phyloP scores from a whole-genome alignment of 2,888 invertebrate species.

The Drosophila putrida region DNA sequence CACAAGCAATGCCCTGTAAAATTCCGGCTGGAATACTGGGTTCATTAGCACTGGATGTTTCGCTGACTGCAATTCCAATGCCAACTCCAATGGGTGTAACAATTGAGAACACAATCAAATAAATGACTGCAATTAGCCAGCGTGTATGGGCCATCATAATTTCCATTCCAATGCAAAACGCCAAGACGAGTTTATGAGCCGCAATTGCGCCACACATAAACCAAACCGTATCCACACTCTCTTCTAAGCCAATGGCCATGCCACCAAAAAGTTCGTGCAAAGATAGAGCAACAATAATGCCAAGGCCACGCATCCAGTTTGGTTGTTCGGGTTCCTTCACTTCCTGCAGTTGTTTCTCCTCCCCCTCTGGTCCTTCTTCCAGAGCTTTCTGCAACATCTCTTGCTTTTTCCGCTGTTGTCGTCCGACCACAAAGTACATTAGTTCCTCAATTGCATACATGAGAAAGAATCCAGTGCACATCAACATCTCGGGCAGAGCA shows the following conservation, averaged over 20 bases:
- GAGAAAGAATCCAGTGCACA: conserved; percentile 91
- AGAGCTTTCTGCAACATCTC: conserved; percentile 3
- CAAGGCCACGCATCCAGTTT: conserved; percentile 88
- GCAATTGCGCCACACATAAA: conserved; percentile 94
- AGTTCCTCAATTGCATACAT: conserved; percentile 93
- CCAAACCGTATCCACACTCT: conserved; percentile 88
- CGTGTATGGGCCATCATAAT: conserved; percentile 90
- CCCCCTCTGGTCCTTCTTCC: not conserved
- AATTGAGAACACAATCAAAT: conserved; percentile 91
- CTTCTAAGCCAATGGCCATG: conserved; percentile 92
- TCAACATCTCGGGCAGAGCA: conserved; percentile 90
- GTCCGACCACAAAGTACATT: conserved; percentile 90
- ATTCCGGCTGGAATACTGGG: conserved; percentile 88
- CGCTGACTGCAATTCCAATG: conserved; percentile 90
- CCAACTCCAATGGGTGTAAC: conserved; percentile 90
- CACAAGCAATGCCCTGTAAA: conserved; percentile 91
- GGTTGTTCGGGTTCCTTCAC: conserved; percentile 62
- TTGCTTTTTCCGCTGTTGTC: conserved; percentile 83
- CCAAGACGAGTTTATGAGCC: conserved; percentile 94
- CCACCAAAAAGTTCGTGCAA: conserved; percentile 95
- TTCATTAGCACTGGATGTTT: conserved; percentile 88
- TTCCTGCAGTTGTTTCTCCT: not conserved
- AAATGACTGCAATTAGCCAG: conserved; percentile 88
- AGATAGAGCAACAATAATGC: conserved; percentile 93
- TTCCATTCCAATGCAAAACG: conserved; percentile 95